These are phyloP conservation scores for Galaxea fascicularis DNA, from an alignment of 92 coral and sea anemone species.

Conservation along the genomic window DNA sequence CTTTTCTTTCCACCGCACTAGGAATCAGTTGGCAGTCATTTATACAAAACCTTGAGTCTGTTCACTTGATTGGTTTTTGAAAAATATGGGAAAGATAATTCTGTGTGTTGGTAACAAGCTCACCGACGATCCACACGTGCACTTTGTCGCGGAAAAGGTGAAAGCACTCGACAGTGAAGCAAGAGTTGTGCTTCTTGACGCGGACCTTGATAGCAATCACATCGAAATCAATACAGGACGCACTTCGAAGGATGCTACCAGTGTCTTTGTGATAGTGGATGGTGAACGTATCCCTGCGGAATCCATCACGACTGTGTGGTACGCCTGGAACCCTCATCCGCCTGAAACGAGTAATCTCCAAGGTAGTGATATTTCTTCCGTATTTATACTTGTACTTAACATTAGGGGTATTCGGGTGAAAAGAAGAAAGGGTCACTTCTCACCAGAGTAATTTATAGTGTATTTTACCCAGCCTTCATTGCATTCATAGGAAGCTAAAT, in stretches of 20 bases:
- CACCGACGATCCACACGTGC: conserved; percentile 45
- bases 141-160: conserved; percentile 26
- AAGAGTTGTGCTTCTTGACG: conserved; percentile 51
- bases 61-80: neutral
- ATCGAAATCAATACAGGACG: conserved; percentile 46
- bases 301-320: conserved; percentile 54
- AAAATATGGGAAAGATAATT: conserved; percentile 30
- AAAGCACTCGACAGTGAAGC: conserved; percentile 39
- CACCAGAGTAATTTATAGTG: too few relatives aligned
- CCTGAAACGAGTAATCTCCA: conserved; percentile 31
- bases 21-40: too few relatives aligned
- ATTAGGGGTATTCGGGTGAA: too few relatives aligned
- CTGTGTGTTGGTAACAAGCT: conserved; percentile 45
- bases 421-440: too few relatives aligned
- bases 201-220: conserved; percentile 41
- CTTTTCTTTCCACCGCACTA: too few relatives aligned
- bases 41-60: neutral
- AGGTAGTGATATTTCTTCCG: neutral
- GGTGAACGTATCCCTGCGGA: conserved; percentile 49
- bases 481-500: too few relatives aligned
- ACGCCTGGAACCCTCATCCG: conserved; percentile 43
- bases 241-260: neutral
- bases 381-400: too few relatives aligned
- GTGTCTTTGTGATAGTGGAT: conserved; percentile 37
- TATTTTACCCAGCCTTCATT: too few relatives aligned